Conservation (phyloP, 2,888 invertebrate species). For the Cryptus armator region DNA sequence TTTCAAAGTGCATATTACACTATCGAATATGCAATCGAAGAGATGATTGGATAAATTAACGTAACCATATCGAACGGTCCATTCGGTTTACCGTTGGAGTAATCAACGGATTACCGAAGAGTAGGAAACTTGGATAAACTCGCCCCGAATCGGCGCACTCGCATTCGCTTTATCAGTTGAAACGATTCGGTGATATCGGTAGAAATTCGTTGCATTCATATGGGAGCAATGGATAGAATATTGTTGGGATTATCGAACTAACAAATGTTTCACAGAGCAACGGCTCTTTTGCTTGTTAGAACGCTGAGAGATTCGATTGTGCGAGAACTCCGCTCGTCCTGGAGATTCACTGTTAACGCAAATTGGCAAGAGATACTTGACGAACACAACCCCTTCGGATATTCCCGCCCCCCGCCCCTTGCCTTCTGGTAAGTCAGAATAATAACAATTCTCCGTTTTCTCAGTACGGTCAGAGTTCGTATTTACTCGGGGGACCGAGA, state of each 20-base stretch:
- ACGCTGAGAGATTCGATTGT: conserved; percentile 5
- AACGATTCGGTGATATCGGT: conserved; percentile 12
- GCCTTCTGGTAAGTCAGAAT: too few species aligned
- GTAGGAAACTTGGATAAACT: conserved; percentile 18
- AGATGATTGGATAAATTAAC: conserved; percentile 11
- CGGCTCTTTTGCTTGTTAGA: background rate
- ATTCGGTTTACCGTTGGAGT: background rate
- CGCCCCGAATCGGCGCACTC: background rate
- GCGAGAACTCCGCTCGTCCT: conserved; percentile 14
- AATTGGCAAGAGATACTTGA: conserved; percentile 13
- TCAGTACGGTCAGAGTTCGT: background rate
- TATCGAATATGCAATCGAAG: conserved; percentile 22
- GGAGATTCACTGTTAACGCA: background rate
- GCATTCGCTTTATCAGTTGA: background rate
- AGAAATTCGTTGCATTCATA: conserved; percentile 12
- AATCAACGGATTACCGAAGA: conserved; percentile 6
- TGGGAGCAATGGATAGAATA: conserved; percentile 14
- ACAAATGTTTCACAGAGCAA: background rate
- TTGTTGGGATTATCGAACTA: conserved; percentile 17
- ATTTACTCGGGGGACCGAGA: background rate
- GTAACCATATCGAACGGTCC: conserved; percentile 6
- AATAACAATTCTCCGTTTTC: background rate
- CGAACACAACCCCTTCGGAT: background rate
- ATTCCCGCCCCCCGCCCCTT: background rate
- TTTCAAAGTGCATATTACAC: background rate